These are phyloP conservation scores for Stratiolaelaps scimitus DNA, from an alignment of 1,140 invertebrate genomes.

Conservation along the genomic window DNA sequence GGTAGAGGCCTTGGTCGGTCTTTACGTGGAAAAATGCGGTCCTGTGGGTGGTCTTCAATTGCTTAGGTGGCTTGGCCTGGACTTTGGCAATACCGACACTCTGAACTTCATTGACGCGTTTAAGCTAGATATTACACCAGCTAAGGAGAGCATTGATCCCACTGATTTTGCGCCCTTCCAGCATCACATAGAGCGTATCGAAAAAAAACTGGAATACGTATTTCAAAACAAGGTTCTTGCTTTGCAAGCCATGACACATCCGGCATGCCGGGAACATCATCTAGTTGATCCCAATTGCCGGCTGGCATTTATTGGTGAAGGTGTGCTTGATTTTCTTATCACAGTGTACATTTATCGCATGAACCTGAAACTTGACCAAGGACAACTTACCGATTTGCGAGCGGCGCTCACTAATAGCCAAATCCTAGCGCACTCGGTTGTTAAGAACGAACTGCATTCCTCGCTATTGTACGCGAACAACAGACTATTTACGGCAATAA, in stretches of 20 bases:
- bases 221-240: constrained; percentile 50
- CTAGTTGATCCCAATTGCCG: constrained; percentile 49
- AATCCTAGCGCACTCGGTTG: constrained; percentile 74
- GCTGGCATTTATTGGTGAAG: constrained; percentile 52
- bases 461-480: constrained; percentile 29
- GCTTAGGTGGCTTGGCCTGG: background rate
- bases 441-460: constrained; percentile 46
- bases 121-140: background rate
- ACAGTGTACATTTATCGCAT: constrained; percentile 73
- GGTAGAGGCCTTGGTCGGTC: background rate
- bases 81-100: constrained; percentile 16
- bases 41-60: constrained; percentile 20
- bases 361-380: constrained; percentile 54
- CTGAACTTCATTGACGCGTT: constrained; percentile 15
- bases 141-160: background rate
- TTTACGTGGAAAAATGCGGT: constrained; percentile 19
- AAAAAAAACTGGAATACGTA: constrained; percentile 52
- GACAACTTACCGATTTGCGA: constrained; percentile 74
- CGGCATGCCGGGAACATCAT: constrained; percentile 46
- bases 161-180: background rate
- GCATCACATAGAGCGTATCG: constrained; percentile 40
- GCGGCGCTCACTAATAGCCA: constrained; percentile 90
- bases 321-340: constrained; percentile 69
- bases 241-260: constrained; percentile 47
- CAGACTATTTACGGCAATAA: constrained; percentile 17